Base-by-base conservation (phyloP, 2,113 vertebrate genomes). In the Noturus placidus region DNA sequence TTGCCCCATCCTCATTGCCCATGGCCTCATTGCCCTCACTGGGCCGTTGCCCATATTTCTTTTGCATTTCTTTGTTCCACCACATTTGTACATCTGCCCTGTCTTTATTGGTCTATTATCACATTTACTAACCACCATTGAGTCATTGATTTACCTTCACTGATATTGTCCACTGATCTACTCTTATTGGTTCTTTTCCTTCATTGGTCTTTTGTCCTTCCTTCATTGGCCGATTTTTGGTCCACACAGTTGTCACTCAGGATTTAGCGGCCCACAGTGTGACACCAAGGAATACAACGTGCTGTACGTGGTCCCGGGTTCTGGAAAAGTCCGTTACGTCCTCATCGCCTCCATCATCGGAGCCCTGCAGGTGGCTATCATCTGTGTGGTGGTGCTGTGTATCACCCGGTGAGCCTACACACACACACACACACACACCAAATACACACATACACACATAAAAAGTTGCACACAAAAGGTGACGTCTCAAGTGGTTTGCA, bases 251-350 rank as follows among this genome's bases (percentile, higher is more conserved):
- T 99, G 98, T 87, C 97, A 99, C 93, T 97, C 98, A 0, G 98
- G 98, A 87, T 99, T 98, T 88, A 98, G 96, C 93, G 99, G 99
- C 85, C 97, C 97, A 90, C 97, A 97, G 94, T 99, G 98, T 95
- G 99, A 99, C 94, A 98, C 97, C 91, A 99, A 99, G 92, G 98
- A 99, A 94, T 99, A 99, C 95, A 99, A 98, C 90, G 98, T 99
- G 90, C 95, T 99, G 79, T 99, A 99, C 0, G 98, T 99, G 92
- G 98, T 99, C 88, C 98, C 98, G 0, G 98, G 98, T 65, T 97
- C 98, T 2, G 98, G 98, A 54, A 96, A 99, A 87, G 97, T 99
- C 92, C 98, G 98, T 91, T 99, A 99, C 59, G 98, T 99, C 93
- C 96, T 99, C 94, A 99, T 99, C 85, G 98, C 98, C 89, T 98